Base-by-base conservation (phyloP, 1,140 invertebrate genomes). In the Scaptomyza graminum region DNA sequence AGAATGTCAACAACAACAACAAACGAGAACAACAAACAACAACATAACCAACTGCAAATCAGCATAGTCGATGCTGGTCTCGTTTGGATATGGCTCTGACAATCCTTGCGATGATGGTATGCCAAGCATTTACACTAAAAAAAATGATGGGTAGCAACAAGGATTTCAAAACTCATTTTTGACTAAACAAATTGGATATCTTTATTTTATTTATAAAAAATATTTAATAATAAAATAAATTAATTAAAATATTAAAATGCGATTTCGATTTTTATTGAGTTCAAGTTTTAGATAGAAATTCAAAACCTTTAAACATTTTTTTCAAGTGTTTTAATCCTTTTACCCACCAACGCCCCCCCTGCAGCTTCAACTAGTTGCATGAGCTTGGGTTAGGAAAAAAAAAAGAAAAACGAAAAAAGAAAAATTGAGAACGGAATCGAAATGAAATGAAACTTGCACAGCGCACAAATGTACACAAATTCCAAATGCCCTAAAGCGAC, bases 391-490 rank as follows among this genome's bases (percentile, higher is more conserved):
- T 22, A 22, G 18, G 60, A 43, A 31, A 31, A 41, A 15, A n/a
- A 13, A 67, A 43, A 41, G 50, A 39, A 15, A 25, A 25, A 25
- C 2, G 55, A 16, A 50, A 54, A 62, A 25, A 49, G 41, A 34
- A 34, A 9, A 9, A 34, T 34, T 7, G 8, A 34, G 31, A 34
- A 49, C 16, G 39, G 46, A 31, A 57, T 41, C 31, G 54, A 66
- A 71, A 65, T 67, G 25, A 87, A 85, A 81, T 87, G 70, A 85
- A 85, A 81, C 64, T 76, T 62, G 69, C 68, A 60, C 22, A 63
- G 63, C 63, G 57, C 63, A 55, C 51, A n/a, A n/a, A n/a, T n/a
- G n/a, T n/a, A 76, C 51, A 76, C 51, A 76, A 76, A 62, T 85
- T 80, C 75, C 47, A 43, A 73, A 82, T 66, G 62, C 69, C 79